Evolutionary conservation across 2,888 invertebrate genomes (phyloP).

Genomic region (Elmis aenea): DNA sequence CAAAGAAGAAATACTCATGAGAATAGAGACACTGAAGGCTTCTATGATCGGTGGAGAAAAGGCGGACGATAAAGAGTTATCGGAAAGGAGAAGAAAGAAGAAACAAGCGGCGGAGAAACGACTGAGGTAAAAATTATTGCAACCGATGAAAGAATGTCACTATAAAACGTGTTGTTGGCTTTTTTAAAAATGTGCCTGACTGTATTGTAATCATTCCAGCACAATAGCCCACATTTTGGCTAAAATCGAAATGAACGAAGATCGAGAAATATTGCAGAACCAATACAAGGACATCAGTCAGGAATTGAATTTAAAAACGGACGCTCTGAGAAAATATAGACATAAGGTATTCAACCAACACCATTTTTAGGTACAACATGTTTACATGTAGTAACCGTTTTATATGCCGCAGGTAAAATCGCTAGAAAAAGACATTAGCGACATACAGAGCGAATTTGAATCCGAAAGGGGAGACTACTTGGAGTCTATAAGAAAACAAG

Average conservation of each 20-base stretch:
- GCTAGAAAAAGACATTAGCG: slow-evolving; percentile 67
- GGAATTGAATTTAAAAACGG: slow-evolving; percentile 68
- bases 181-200: background rate
- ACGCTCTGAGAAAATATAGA: slow-evolving; percentile 59
- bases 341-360: slow-evolving; percentile 61
- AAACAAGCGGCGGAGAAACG: slow-evolving; percentile 66
- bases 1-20: slow-evolving; percentile 44
- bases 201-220: too few relatives aligned
- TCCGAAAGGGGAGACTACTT: slow-evolving; percentile 76
- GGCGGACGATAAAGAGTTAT: slow-evolving; percentile 65
- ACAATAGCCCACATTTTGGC: slow-evolving; percentile 55
- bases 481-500: slow-evolving; percentile 72
- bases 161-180: background rate
- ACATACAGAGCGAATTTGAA: slow-evolving; percentile 78
- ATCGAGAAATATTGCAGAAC: slow-evolving; percentile 61
- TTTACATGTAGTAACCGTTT: background rate
- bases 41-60: slow-evolving; percentile 77
- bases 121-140: slow-evolving; percentile 42
- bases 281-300: slow-evolving; percentile 77
- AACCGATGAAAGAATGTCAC: background rate
- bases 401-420: slow-evolving; percentile 50
- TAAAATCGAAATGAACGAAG: slow-evolving; percentile 62
- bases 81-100: slow-evolving; percentile 62
- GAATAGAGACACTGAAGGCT: slow-evolving; percentile 57
- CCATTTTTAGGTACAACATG: too few relatives aligned